phyloP scores from a whole-genome alignment of 2,888 invertebrate species.

The Abrostola tripartita region DNA sequence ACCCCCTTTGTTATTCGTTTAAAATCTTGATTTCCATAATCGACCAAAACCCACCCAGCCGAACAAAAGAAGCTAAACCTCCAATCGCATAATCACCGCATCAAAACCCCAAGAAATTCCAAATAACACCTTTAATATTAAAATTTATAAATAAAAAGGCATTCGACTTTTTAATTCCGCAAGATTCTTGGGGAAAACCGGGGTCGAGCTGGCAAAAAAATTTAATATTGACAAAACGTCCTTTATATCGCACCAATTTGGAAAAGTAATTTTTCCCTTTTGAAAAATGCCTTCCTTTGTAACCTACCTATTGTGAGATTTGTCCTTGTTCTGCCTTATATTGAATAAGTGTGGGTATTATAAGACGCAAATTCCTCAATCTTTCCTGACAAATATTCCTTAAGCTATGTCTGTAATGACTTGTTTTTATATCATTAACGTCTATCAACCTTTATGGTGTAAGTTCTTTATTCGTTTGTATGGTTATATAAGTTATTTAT shows the following conservation, averaged over 20 bases:
- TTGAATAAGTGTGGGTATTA: slow-evolving; percentile 60
- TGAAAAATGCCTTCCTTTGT: slow-evolving; percentile 55
- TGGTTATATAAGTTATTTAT: not conserved
- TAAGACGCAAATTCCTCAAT: slow-evolving; percentile 34
- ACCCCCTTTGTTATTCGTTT: not conserved
- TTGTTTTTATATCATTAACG: slow-evolving; percentile 14
- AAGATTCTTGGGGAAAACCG: slow-evolving; percentile 33
- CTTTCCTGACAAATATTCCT: slow-evolving; percentile 48
- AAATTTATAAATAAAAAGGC: slow-evolving; percentile 53
- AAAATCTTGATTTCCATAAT: slow-evolving; percentile 19
- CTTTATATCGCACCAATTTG: slow-evolving; percentile 61
- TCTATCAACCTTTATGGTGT: not conserved
- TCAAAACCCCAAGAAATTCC: slow-evolving; percentile 33
- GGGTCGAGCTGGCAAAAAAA: slow-evolving; percentile 52
- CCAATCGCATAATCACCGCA: slow-evolving; percentile 34
- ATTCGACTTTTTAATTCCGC: slow-evolving; percentile 54
- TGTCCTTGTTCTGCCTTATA: slow-evolving; percentile 48
- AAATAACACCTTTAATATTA: slow-evolving; percentile 50
- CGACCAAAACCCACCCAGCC: not conserved
- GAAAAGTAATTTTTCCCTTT: slow-evolving; percentile 63
- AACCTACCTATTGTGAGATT: slow-evolving; percentile 53
- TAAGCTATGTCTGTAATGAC: slow-evolving; percentile 26
- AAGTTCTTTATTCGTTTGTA: not conserved
- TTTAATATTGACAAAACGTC: slow-evolving; percentile 63
- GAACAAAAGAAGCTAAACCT: slow-evolving; percentile 20